Evolutionary conservation across 2,888 invertebrate genomes (phyloP).

Genomic region (Pachycephus smyrnensis): DNA sequence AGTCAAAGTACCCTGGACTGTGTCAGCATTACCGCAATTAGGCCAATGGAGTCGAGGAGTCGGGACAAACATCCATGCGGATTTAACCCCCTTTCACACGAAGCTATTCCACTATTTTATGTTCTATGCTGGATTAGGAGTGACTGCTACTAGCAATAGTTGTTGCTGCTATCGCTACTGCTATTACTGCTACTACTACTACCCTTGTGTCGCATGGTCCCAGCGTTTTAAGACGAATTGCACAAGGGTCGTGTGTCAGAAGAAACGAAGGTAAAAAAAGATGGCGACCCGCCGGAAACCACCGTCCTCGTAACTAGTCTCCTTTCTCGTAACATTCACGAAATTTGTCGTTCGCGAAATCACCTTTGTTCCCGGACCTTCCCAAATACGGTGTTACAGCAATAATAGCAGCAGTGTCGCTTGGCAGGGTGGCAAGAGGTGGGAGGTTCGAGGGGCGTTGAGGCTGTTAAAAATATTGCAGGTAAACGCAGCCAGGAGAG

Average conservation of each 20-base stretch:
- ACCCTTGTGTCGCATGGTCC: no score
- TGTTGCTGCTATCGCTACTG: no score
- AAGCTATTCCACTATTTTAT: no score
- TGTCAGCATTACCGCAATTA: conserved; percentile 57
- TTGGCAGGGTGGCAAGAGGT: no score
- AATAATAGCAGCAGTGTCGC: neutral
- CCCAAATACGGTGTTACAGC: neutral
- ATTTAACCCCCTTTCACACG: conserved; percentile 51
- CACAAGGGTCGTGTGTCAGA: no score
- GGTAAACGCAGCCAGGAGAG: neutral
- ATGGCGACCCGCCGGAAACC: neutral
- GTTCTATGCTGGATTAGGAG: no score
- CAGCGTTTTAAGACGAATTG: no score
- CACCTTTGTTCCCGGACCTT: conserved; percentile 22
- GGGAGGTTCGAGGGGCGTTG: no score
- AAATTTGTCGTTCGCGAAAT: conserved; percentile 35
- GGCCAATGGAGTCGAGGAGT: conserved; percentile 52
- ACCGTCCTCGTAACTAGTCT: conserved; percentile 27
- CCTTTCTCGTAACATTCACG: conserved; percentile 33
- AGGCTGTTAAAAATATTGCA: no score
- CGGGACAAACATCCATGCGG: conserved; percentile 54
- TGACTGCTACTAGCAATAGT: no score
- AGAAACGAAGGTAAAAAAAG: no score
- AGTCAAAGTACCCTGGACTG: conserved; percentile 46
- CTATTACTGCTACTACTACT: no score